A percentile compares a stretch with the other conserved stretches of the same genome.
Conservation (phyloP, 2,888 invertebrate genomes). For the Cheilosia vernalis region DNA sequence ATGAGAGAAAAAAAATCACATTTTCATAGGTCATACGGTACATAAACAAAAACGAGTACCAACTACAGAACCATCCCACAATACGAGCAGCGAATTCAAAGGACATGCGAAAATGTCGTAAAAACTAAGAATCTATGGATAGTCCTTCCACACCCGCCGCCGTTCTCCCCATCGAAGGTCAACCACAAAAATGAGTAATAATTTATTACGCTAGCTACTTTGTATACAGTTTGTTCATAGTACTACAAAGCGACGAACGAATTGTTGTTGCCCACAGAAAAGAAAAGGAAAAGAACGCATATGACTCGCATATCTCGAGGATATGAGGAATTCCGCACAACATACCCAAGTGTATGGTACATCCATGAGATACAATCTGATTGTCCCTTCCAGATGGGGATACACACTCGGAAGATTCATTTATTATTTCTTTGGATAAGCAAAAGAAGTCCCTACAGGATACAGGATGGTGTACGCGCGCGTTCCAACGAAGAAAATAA, state of each 20-base stretch:
- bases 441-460: constrained; percentile 69
- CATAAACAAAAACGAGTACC: constrained; percentile 55
- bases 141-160: constrained; percentile 4
- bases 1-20: constrained; percentile 41
- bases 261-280: constrained; percentile 48
- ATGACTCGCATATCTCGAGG: constrained; percentile 40
- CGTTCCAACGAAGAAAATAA: constrained; percentile 58
- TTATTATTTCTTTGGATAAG: constrained; percentile 74
- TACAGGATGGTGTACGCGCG: constrained; percentile 18
- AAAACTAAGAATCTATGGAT: constrained; percentile 67
- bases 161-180: constrained; percentile 58
- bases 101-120: constrained; percentile 73
- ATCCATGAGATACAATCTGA: constrained; percentile 65
- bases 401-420: constrained; percentile 61
- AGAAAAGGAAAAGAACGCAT: constrained; percentile 17
- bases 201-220: constrained; percentile 75
- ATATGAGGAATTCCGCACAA: constrained; percentile 60
- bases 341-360: constrained; percentile 43
- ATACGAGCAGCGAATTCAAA: constrained; percentile 37
- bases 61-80: neutral
- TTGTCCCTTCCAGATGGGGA: constrained; percentile 38
- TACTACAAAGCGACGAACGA: constrained; percentile 52
- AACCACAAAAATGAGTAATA: constrained; percentile 70
- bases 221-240: constrained; percentile 54
- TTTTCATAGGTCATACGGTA: constrained; percentile 65